Conservation (phyloP, 2,888 invertebrate species). For the Thumatha senex region DNA sequence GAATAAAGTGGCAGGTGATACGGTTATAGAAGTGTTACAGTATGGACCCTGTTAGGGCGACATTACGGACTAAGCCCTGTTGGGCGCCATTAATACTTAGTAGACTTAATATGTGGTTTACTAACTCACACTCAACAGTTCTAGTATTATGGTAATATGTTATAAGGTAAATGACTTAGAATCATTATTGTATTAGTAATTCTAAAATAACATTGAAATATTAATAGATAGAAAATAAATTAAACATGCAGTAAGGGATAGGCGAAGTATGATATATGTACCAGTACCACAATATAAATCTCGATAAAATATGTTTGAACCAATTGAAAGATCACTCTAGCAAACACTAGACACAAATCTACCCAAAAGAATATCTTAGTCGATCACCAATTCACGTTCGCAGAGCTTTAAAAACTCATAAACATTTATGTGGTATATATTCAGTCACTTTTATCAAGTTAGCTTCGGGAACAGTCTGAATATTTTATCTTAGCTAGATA, state of each 20-base stretch:
- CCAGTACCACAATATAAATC: background rate
- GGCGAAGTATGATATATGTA: too few relatives aligned
- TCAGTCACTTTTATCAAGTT: constrained; percentile 2
- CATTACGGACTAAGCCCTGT: constrained; percentile 1
- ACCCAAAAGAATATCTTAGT: background rate
- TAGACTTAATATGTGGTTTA: background rate
- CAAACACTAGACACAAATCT: background rate
- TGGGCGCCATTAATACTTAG: constrained; percentile 15
- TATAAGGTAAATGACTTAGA: too few relatives aligned
- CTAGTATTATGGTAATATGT: too few relatives aligned
- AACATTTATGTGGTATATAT: constrained; percentile 17
- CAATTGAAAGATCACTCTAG: background rate
- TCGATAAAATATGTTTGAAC: background rate
- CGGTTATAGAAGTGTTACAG: constrained; percentile 17
- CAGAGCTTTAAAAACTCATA: constrained; percentile 2
- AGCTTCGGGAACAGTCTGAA: constrained; percentile 25
- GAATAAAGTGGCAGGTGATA: constrained; percentile 19
- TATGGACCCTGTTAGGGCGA: constrained; percentile 7
- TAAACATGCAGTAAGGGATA: too few relatives aligned
- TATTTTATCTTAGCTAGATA: constrained; percentile 22
- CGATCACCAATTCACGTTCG: background rate
- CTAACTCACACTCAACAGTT: too few relatives aligned
- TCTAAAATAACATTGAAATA: background rate
- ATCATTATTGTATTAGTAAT: background rate
- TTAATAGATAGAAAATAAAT: background rate